Evolutionary conservation across 2,113 vertebrate species (phyloP).

Genomic region (Falco punctatus): DNA sequence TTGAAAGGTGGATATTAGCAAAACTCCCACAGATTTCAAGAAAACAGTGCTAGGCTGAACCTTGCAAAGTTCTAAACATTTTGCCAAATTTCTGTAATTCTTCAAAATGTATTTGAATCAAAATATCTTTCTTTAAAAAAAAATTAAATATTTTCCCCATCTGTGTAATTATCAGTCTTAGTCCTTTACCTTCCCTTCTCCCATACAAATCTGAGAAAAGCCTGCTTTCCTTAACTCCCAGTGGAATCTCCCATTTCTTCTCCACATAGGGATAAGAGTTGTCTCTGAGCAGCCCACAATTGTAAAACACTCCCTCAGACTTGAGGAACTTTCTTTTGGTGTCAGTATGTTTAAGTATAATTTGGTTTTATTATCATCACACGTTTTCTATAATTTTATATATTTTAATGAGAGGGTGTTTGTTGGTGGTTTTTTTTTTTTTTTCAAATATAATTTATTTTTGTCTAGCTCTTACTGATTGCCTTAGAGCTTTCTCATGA

Average conservation of each 20-base stretch:
- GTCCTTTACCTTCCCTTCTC: not conserved
- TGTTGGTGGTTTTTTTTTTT: too few relatives aligned
- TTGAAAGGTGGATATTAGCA: not conserved
- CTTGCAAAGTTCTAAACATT: not conserved
- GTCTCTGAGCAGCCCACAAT: not conserved
- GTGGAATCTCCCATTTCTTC: not conserved
- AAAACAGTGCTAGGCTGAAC: not conserved
- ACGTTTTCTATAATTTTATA: not conserved
- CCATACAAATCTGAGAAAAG: not conserved
- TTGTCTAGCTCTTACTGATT: not conserved
- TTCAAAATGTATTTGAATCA: not conserved
- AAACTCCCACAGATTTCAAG: not conserved
- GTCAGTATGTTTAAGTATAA: not conserved
- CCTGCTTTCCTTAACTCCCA: not conserved
- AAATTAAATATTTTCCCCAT: not conserved
- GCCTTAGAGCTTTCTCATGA: not conserved
- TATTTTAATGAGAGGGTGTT: not conserved
- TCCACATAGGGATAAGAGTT: not conserved
- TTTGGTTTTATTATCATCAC: not conserved
- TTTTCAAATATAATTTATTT: not conserved
- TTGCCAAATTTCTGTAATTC: not conserved
- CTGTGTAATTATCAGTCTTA: not conserved
- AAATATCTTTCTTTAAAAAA: not conserved
- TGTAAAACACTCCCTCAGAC: not conserved
- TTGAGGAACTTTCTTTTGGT: not conserved